A percentile compares a stretch with the other conserved stretches of the same genome.
Conservation (phyloP, 2,113 vertebrate species). For the Gymnorhina tibicen region DNA sequence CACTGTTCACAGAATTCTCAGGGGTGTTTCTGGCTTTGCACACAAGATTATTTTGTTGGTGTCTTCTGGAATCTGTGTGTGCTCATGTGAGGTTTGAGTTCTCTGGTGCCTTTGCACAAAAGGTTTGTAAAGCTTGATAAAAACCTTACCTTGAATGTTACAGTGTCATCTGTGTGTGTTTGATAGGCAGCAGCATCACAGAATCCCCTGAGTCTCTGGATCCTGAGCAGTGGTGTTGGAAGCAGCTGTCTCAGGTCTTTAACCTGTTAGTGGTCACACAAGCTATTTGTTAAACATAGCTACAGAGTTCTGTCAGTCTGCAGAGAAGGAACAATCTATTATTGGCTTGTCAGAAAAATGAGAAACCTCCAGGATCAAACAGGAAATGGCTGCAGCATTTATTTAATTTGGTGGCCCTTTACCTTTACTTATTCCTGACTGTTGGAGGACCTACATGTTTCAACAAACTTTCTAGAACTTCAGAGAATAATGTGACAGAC, state of each 20-base stretch:
- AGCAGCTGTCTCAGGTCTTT: background rate
- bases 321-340: background rate
- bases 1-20: background rate
- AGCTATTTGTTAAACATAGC: background rate
- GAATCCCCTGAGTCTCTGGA: background rate
- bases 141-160: background rate
- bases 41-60: background rate
- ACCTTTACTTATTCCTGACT: background rate
- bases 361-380: background rate
- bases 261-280: background rate
- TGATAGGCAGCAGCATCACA: background rate
- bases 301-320: background rate
- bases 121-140: background rate
- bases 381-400: background rate
- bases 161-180: background rate
- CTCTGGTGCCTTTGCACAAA: background rate
- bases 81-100: background rate
- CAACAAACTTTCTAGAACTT: background rate
- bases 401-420: background rate
- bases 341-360: background rate
- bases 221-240: background rate
- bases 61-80: background rate
- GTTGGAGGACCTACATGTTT: background rate
- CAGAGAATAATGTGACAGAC: background rate
- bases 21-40: background rate